Evolutionary conservation across 2,113 vertebrate genomes (phyloP), one percentile per base, ranked within the genome.

Genomic region (Sylvia atricapilla): DNA sequence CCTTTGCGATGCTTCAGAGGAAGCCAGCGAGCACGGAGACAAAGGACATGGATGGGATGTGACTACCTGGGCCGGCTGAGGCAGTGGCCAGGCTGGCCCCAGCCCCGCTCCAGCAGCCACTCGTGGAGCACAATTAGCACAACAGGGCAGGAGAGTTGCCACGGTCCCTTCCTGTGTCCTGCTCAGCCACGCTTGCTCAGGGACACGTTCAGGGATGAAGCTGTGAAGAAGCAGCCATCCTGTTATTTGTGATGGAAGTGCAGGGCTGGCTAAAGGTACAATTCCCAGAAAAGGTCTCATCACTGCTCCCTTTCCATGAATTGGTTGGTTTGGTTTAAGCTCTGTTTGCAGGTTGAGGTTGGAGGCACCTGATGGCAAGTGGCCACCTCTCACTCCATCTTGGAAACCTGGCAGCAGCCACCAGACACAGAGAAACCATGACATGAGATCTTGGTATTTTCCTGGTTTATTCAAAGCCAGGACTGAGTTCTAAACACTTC

Each of bases 1-100:
- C 56, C 91, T 79, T 94, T 91, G 90, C 31, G 8, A 58, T 86
- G 87, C 95, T 96, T 90, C 78, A 21, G 85, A 94, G 91, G 93
- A 70, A 55, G 79, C 30, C 1, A 14, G 89, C 3, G 7, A 55
- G 64, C 82, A 7, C 1, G 44, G 84, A 37, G 89, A 46, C 89
- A 47, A 13, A 24, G 73, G 78, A 88, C 68, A 11, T 73, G 35
- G 13, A 97, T 96, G 93, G 90, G 86, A 95, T 93, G 58, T 93
- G 96, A 96, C 93, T 96, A 87, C 89, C 90, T 91, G 93, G 81
- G 37, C 88, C 0, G 0, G 15, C 70, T 16, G 70, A 31, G 43
- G 68, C 44, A 59, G 39, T 22, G 15, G 58, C 58, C 2, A 6
- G 0, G 10, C 78, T 20, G 47, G 62, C 66, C 81, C 7, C 8